Evolutionary conservation across 2,888 invertebrate genomes (phyloP).

Genomic region (Automeris io): DNA sequence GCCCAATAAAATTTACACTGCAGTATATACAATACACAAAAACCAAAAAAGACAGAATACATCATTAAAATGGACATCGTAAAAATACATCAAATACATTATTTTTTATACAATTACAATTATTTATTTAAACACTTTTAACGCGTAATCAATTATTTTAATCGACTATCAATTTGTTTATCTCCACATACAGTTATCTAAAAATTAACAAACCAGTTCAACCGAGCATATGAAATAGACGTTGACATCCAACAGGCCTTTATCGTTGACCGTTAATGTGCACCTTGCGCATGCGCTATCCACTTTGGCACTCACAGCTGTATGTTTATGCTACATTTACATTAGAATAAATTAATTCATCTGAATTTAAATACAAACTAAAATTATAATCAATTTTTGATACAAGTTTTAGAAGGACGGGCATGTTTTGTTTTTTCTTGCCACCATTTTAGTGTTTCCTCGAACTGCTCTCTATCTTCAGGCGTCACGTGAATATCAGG

Average conservation of each 20-base stretch:
- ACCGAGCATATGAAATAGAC: constrained; percentile 15
- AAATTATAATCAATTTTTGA: constrained; percentile 17
- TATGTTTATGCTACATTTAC: constrained; percentile 45
- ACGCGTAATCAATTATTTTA: background rate
- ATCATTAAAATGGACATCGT: background rate
- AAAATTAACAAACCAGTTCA: constrained; percentile 9
- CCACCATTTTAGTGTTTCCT: constrained; percentile 73
- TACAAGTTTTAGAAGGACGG: constrained; percentile 35
- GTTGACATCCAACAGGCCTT: constrained; percentile 28
- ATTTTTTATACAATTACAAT: background rate
- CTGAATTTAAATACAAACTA: constrained; percentile 18
- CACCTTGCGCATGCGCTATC: constrained; percentile 66
- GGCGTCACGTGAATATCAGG: constrained; percentile 68
- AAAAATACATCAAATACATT: background rate
- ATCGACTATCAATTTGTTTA: background rate
- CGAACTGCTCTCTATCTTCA: constrained; percentile 67
- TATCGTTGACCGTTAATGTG: constrained; percentile 53
- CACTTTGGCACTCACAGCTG: constrained; percentile 72
- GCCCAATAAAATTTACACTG: constrained; percentile 2
- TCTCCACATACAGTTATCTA: constrained; percentile 1
- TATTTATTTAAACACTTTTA: background rate
- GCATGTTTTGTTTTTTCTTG: constrained; percentile 65
- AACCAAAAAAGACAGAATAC: background rate
- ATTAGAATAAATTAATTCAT: constrained; percentile 39
- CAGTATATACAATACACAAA: too few relatives aligned